Conservation (phyloP, 2,888 invertebrate genomes). For the Azorinus chamasolen region DNA sequence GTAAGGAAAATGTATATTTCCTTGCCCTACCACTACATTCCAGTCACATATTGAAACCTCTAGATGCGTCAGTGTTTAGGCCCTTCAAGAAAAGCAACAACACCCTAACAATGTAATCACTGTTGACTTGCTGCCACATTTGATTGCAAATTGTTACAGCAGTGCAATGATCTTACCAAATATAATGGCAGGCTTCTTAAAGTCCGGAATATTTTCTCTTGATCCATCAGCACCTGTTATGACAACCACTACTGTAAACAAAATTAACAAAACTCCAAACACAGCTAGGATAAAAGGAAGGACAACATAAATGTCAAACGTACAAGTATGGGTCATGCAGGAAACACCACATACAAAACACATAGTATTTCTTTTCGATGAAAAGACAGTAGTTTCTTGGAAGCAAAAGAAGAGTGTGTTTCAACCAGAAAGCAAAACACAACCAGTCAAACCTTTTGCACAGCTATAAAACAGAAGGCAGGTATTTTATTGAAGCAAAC, state of each 20-base stretch:
- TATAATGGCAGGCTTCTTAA: conserved; percentile 26
- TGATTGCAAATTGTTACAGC: too few relatives aligned
- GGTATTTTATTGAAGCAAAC: too few relatives aligned
- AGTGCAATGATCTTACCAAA: not conserved
- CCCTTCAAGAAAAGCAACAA: conserved; percentile 46
- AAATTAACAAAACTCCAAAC: too few relatives aligned
- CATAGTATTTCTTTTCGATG: too few relatives aligned
- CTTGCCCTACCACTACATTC: conserved; percentile 45
- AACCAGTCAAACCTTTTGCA: too few relatives aligned
- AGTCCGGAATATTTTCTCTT: conserved; percentile 40
- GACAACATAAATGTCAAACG: conserved; percentile 34
- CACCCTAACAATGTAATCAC: not conserved
- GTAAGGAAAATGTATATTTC: conserved; percentile 28
- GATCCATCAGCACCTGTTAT: conserved; percentile 26
- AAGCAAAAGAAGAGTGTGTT: too few relatives aligned
- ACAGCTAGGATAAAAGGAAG: conserved; percentile 25
- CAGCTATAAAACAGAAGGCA: too few relatives aligned
- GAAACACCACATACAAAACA: too few relatives aligned
- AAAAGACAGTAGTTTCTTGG: too few relatives aligned
- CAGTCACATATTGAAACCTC: conserved; percentile 46
- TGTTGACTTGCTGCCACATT: too few relatives aligned
- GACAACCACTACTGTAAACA: conserved; percentile 11
- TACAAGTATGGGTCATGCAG: too few relatives aligned
- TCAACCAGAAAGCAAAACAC: too few relatives aligned
- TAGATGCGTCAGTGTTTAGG: conserved; percentile 49